Conservation (phyloP, 1,140 invertebrate genomes). For the Gonatopus flavifemur region DNA sequence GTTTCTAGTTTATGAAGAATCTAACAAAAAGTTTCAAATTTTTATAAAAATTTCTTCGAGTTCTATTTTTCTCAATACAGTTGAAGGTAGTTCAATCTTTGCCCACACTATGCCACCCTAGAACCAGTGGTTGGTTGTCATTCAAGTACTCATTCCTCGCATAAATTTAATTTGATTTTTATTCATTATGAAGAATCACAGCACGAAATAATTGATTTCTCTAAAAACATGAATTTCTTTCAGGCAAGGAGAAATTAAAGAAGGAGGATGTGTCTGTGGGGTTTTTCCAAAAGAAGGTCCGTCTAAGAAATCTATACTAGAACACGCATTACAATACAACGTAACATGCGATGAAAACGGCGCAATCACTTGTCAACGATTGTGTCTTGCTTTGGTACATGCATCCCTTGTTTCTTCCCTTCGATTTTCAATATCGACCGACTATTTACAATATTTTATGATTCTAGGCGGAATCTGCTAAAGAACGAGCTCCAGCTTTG, state of each 20-base stretch:
- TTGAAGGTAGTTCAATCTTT: too few relatives aligned
- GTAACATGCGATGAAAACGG: slow-evolving; percentile 26
- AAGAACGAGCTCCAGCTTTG: slow-evolving; percentile 23
- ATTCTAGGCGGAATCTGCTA: slow-evolving; percentile 21
- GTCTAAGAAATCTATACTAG: slow-evolving; percentile 31
- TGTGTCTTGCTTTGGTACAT: slow-evolving; percentile 30
- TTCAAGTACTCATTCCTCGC: neutral
- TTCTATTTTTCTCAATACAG: too few relatives aligned
- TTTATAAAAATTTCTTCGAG: too few relatives aligned
- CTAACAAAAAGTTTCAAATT: too few relatives aligned
- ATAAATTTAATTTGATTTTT: neutral
- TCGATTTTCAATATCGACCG: too few relatives aligned
- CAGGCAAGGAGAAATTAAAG: slow-evolving; percentile 5
- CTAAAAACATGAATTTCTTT: neutral
- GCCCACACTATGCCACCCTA: too few relatives aligned
- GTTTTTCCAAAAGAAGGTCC: slow-evolving; percentile 15
- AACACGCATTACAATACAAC: slow-evolving; percentile 25
- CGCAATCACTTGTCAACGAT: slow-evolving; percentile 19
- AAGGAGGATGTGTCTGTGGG: slow-evolving; percentile 27
- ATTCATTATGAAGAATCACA: too few relatives aligned
- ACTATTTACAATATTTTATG: too few relatives aligned
- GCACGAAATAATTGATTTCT: too few relatives aligned
- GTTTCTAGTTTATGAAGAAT: too few relatives aligned
- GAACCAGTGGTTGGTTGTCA: too few relatives aligned
- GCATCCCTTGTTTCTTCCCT: neutral